A percentile compares a stretch with the other conserved stretches of the same genome.
Evolutionary conservation across 2,888 invertebrate species (phyloP).

Genomic region (Sphecodes monilicornis): DNA sequence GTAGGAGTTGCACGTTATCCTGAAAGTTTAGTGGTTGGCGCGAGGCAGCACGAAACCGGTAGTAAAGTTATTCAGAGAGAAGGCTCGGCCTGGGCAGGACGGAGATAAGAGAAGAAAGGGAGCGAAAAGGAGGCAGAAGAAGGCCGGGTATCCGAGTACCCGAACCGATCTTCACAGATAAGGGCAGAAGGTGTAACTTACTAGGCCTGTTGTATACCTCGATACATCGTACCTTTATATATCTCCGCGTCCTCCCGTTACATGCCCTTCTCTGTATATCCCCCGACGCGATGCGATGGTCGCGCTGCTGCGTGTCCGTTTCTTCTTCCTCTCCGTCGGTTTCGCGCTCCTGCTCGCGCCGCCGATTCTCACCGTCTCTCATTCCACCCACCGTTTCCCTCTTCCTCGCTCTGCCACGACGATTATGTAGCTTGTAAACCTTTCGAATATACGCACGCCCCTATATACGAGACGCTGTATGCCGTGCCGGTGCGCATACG

Average conservation of each 20-base stretch:
- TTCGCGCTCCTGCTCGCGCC: constrained; percentile 29
- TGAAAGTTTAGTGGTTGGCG: constrained; percentile 80
- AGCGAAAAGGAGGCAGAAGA: constrained; percentile 53
- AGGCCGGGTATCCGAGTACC: constrained; percentile 78
- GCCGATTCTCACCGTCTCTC: constrained; percentile 25
- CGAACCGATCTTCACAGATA: constrained; percentile 82
- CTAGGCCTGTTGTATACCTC: constrained; percentile 78
- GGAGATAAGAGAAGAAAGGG: constrained; percentile 49
- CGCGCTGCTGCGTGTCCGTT: constrained; percentile 50
- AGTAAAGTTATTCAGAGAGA: constrained; percentile 82
- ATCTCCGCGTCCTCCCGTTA: constrained; percentile 65
- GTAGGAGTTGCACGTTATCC: constrained; percentile 79
- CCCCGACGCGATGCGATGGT: constrained; percentile 28
- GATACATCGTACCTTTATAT: constrained; percentile 75
- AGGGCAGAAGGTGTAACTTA: constrained; percentile 83
- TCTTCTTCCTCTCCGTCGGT: constrained; percentile 6
- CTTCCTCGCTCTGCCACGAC: constrained; percentile 13
- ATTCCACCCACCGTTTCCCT: background rate
- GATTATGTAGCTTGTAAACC: constrained; percentile 68
- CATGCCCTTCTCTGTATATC: constrained; percentile 72
- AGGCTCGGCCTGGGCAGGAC: constrained; percentile 13
- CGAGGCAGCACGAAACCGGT: constrained; percentile 80
- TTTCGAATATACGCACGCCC: constrained; percentile 42
- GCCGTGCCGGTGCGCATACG: constrained; percentile 11
- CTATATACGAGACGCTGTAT: background rate